Evolutionary conservation across 2,113 vertebrate genomes (phyloP).

Genomic region (Ivindomyrus marchei): DNA sequence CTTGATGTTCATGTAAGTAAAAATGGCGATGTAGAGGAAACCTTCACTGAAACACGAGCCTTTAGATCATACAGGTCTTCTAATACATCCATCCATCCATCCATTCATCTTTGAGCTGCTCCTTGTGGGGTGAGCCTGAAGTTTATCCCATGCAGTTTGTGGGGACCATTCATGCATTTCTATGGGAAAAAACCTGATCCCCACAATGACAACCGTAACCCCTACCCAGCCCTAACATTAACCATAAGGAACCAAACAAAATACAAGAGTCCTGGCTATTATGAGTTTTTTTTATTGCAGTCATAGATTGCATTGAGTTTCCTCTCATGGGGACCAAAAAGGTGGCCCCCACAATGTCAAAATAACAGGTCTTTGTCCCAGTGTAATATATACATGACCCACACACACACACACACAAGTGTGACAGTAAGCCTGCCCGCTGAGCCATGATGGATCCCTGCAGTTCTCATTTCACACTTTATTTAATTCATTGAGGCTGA

Average conservation of each 20-base stretch:
- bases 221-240: background rate
- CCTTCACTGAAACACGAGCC: background rate
- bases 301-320: background rate
- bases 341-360: background rate
- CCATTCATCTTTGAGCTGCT: background rate
- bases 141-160: background rate
- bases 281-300: background rate
- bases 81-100: background rate
- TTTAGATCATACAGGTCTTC: background rate
- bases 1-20: background rate
- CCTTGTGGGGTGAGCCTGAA: background rate
- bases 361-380: background rate
- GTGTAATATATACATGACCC: background rate
- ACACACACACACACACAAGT: background rate
- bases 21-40: background rate
- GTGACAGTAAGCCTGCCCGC: background rate
- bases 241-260: background rate
- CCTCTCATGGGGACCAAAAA: background rate
- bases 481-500: background rate
- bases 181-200: background rate
- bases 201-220: background rate
- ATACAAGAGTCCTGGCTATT: background rate
- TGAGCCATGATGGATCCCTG: background rate
- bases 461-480: background rate
- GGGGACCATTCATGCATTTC: too few species aligned